These are phyloP conservation scores for Heteromormyrus szaboi DNA, from an alignment of 2,797 vertebrate species.

Conservation along the genomic window DNA sequence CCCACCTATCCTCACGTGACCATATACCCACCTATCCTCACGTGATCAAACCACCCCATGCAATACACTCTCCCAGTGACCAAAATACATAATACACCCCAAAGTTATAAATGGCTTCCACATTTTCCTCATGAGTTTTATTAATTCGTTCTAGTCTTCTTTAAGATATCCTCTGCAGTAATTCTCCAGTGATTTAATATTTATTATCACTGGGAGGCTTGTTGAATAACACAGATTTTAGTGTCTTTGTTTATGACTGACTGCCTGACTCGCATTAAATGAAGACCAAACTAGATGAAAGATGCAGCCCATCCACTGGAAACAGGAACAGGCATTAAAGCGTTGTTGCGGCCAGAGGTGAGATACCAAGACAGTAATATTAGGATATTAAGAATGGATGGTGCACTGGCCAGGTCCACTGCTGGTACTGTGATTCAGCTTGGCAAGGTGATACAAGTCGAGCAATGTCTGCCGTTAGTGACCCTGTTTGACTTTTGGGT, in stretches of 20 bases:
- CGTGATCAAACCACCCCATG: background rate
- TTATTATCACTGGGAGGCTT: background rate
- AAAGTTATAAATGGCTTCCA: too few species aligned
- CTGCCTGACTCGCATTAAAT: background rate
- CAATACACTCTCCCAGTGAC: background rate
- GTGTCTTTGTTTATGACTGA: background rate
- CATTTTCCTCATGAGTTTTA: background rate
- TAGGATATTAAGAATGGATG: background rate
- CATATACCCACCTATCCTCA: too few species aligned
- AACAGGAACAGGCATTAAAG: background rate
- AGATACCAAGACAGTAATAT: background rate
- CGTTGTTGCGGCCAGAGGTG: background rate
- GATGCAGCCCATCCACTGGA: background rate
- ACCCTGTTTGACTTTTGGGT: background rate
- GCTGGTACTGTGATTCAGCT: background rate
- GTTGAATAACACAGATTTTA: background rate
- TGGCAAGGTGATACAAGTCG: background rate
- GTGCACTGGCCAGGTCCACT: background rate
- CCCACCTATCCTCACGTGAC: too few species aligned
- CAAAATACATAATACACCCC: background rate
- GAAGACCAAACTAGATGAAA: background rate
- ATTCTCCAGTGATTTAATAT: background rate
- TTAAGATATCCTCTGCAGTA: background rate
- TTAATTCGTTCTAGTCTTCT: background rate
- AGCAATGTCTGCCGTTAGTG: background rate